Base-by-base conservation (phyloP, 2,797 vertebrate species). In the Sorex maritimensis region DNA sequence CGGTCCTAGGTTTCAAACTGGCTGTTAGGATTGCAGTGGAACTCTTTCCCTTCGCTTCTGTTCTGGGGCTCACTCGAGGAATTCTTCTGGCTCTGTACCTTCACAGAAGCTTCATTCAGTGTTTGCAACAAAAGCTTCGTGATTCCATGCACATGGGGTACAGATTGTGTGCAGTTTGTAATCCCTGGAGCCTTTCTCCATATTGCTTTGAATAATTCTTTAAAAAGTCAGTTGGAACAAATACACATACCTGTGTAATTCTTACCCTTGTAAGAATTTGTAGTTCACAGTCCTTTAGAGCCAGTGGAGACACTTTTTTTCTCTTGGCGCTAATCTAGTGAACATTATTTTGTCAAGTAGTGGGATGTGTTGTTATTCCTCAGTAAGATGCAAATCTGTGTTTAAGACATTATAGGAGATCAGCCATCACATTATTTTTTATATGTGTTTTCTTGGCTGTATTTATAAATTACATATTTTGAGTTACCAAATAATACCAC, bases 391-490 rank as follows among this genome's bases (percentile, higher is more conserved):
- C 69, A 90, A 73, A 72, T n/a, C n/a, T 90, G n/a, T 92, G 26
- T 89, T 87, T 86, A 26, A 75, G 90, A 84, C 23, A 61, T 86
- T 94, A 90, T 89, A 88, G 90, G 28, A 88, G 67, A 88, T 28
- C 52, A 93, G 83, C 83, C 67, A 84, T 84, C 80, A 78, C 86
- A 86, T 88, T 63, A 58, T 94, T 86, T 61, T 92, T 91, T 73
- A 77, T 82, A 21, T 52, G 4, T 72, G 15, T 88, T 30, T 91
- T 91, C 68, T 91, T 88, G 91, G 84, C 81, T 91, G 28, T 88
- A 72, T 71, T 90, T 55, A 72, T 84, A 77, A 94, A 44, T 91
- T 90, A 88, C 7, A 9, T 93, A 90, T 92, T 93, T 91, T 81
- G 52, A 87, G 72, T 46, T 84, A 86, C 46, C 80, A 88, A 71